Base-by-base conservation (phyloP, 2,888 invertebrate genomes). In the Calameuta idolon region DNA sequence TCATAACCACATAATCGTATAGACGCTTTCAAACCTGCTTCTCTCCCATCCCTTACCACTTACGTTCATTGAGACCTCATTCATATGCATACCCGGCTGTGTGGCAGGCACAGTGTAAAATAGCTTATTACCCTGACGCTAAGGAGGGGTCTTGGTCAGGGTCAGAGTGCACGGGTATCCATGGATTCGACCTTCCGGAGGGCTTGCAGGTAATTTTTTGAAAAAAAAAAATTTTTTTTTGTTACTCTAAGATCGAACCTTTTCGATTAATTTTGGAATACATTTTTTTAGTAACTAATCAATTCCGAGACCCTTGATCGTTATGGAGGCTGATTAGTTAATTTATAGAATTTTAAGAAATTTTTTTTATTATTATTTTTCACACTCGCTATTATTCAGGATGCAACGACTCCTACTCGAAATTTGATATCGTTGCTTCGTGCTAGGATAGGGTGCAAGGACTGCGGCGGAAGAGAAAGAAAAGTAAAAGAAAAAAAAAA, bases 31-130 rank as follows among this genome's bases (percentile, higher is more conserved):
- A 71, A 71, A 71, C 71, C 71, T 71, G 71, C 71, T 71, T 71
- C 71, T 31, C 71, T 71, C 71, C 12, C 71, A 55, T 34, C 71
- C 71, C 71, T 33, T 34, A 12, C 71, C 33, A 23, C 33, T 31
- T 71, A 71, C 75, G 40, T 76, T 80, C 80, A 80, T 81, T 81
- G 77, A 80, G 77, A 77, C 74, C 81, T 79, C 80, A 81, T 81
- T 81, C 79, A 76, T 81, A 81, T 81, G 81, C 81, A 80, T 81
- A 76, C 80, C 76, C 73, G 55, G 80, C 73, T 74, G 81, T 77
- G 77, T 79, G 77, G 77, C 79, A 77, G 76, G 77, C 77, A 77
- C 74, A 76, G 40, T 15, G 71, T 71, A 31, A 71, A 71, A 71
- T 71, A 71, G 71, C 71, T 71, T 71, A 71, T 71, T 71, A 71